These are phyloP conservation scores for Carettochelys insculpta DNA, from an alignment of 2,113 vertebrate species.

Conservation along the genomic window DNA sequence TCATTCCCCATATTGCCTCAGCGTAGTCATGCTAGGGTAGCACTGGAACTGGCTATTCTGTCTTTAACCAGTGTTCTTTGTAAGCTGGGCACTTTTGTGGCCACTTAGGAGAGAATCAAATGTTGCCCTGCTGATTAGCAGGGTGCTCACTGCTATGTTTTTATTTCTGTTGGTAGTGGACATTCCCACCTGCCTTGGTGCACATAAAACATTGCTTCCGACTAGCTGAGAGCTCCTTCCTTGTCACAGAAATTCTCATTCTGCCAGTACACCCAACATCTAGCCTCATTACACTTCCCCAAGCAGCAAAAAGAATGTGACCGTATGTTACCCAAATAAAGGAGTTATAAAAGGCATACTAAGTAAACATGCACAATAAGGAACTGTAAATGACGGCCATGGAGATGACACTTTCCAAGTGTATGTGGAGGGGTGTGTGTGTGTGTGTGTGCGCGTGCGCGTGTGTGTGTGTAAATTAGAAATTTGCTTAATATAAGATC, in stretches of 20 bases:
- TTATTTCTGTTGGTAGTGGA: too few relatives aligned
- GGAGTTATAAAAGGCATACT: background rate
- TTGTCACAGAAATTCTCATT: background rate
- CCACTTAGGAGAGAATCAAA: too few relatives aligned
- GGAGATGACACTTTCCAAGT: background rate
- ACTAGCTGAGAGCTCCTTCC: background rate
- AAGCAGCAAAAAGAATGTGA: background rate
- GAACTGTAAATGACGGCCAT: fast-evolving
- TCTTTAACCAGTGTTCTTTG: background rate
- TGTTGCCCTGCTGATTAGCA: too few relatives aligned
- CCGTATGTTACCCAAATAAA: background rate
- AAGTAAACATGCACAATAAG: background rate
- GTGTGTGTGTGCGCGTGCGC: too few relatives aligned
- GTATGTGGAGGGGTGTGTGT: too few relatives aligned
- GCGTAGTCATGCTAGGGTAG: fast-evolving
- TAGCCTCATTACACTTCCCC: background rate
- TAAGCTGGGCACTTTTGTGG: too few relatives aligned
- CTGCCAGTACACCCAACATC: background rate
- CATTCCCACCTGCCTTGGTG: too few relatives aligned
- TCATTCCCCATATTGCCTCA: background rate
- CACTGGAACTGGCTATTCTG: background rate
- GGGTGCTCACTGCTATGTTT: too few relatives aligned
- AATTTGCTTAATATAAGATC: background rate
- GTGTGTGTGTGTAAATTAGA: too few relatives aligned
- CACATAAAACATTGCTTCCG: too few relatives aligned